Conservation (phyloP, 2,888 invertebrate genomes). For the Epirrhoe tristata region DNA sequence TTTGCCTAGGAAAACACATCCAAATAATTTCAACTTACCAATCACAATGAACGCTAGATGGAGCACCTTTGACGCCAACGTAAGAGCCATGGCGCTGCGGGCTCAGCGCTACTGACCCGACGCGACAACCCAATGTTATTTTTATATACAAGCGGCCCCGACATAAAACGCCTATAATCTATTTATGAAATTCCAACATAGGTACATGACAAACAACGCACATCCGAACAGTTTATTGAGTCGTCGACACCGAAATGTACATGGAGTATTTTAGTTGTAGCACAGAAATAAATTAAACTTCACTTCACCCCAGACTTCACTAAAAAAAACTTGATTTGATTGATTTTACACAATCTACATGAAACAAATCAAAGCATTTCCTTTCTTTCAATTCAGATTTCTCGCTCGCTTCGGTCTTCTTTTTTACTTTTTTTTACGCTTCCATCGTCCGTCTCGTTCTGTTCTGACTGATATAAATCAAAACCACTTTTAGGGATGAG, state of each 20-base stretch:
- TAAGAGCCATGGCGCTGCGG: conserved; percentile 62
- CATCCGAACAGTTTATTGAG: conserved; percentile 52
- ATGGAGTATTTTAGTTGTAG: not conserved
- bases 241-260: not conserved
- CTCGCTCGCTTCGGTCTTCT: not conserved
- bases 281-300: conserved; percentile 1
- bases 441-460: not conserved
- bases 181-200: conserved; percentile 78
- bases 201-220: conserved; percentile 78
- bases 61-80: conserved; percentile 59
- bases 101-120: conserved; percentile 66
- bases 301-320: not conserved
- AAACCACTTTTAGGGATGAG: too few relatives aligned
- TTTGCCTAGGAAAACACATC: not conserved
- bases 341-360: conserved; percentile 7
- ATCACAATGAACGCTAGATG: conserved; percentile 58
- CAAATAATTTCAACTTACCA: conserved; percentile 57
- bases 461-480: not conserved
- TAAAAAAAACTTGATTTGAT: conserved; percentile 7
- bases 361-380: conserved; percentile 12
- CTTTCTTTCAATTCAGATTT: not conserved
- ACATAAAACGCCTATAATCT: conserved; percentile 79
- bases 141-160: conserved; percentile 75
- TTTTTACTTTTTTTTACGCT: conserved; percentile 7
- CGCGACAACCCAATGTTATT: conserved; percentile 79